phyloP scores from a whole-genome alignment of 2,888 invertebrate genomes.

The Frankliniella fusca region DNA sequence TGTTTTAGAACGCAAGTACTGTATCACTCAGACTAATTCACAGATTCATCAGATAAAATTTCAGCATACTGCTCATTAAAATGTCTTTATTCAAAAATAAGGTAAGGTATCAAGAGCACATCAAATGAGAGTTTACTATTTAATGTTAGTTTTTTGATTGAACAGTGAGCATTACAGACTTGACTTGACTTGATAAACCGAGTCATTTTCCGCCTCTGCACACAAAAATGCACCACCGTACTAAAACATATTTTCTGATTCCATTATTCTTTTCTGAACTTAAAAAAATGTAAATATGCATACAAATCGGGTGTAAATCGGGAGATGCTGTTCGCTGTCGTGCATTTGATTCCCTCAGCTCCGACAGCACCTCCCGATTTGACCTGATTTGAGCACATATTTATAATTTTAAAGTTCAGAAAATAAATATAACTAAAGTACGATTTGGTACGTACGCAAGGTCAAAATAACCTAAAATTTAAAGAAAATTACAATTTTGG shows the following conservation, averaged over 20 bases:
- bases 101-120: not conserved
- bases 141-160: constrained; percentile 21
- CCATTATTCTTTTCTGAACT: not conserved
- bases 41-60: not conserved
- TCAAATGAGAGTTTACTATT: constrained; percentile 15
- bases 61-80: not conserved
- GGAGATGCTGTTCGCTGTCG: too few relatives aligned
- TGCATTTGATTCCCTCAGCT: too few relatives aligned
- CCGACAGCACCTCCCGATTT: too few relatives aligned
- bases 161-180: not conserved
- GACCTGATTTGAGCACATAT: too few relatives aligned
- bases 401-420: too few relatives aligned
- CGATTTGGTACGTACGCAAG: too few relatives aligned
- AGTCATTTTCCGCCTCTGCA: not conserved
- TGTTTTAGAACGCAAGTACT: not conserved
- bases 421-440: too few relatives aligned
- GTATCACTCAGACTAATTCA: not conserved
- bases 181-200: not conserved
- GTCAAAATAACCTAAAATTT: too few relatives aligned
- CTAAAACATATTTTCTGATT: constrained; percentile 16
- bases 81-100: not conserved
- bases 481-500: too few relatives aligned
- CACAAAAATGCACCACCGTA: not conserved
- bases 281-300: too few relatives aligned
- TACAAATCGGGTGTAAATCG: too few relatives aligned